Percentiles rank a stretch among this genome's conserved stretches.
Evolutionary conservation across 2,888 invertebrate species (phyloP).

Genomic region (Allacma fusca): DNA sequence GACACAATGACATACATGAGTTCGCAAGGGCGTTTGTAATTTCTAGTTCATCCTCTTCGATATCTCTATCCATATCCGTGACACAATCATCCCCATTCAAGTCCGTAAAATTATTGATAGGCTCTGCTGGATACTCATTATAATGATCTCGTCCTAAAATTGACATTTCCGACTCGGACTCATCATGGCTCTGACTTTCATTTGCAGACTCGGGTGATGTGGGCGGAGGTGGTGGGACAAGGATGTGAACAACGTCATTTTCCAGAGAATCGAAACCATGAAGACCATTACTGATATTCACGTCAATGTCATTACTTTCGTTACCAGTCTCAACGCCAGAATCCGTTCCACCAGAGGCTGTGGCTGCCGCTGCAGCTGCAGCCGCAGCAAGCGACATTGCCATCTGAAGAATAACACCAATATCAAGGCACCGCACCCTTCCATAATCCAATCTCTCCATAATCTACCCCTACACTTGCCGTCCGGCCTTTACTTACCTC

Average conservation of each 20-base stretch:
- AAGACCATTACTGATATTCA: slow-evolving; percentile 42
- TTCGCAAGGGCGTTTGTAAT: slow-evolving; percentile 1
- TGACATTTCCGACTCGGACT: slow-evolving; percentile 44
- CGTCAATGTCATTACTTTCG: slow-evolving; percentile 71
- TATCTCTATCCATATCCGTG: slow-evolving; percentile 50
- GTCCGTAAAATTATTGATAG: slow-evolving; percentile 13
- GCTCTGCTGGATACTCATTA: neutral
- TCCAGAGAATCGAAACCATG: slow-evolving; percentile 27
- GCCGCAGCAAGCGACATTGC: slow-evolving; percentile 36
- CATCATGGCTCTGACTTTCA: slow-evolving; percentile 42
- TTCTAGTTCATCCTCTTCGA: slow-evolving; percentile 42
- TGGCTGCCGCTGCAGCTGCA: slow-evolving; percentile 25
- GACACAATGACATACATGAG: neutral
- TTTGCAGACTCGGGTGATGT: slow-evolving; percentile 52
- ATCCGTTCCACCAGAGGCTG: slow-evolving; percentile 65
- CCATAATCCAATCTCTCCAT: neutral
- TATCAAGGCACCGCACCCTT: neutral
- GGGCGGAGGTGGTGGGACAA: slow-evolving; percentile 58
- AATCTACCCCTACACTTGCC: neutral
- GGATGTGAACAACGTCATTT: slow-evolving; percentile 32
- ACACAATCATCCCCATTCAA: slow-evolving; percentile 17
- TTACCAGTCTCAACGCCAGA: slow-evolving; percentile 79
- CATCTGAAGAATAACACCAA: slow-evolving; percentile 12
- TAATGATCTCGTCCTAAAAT: slow-evolving; percentile 14
- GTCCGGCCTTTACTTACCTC: neutral